These are phyloP conservation scores for Myanophis thanlyinensis DNA, from an alignment of 2,113 vertebrate genomes.

Conservation along the genomic window DNA sequence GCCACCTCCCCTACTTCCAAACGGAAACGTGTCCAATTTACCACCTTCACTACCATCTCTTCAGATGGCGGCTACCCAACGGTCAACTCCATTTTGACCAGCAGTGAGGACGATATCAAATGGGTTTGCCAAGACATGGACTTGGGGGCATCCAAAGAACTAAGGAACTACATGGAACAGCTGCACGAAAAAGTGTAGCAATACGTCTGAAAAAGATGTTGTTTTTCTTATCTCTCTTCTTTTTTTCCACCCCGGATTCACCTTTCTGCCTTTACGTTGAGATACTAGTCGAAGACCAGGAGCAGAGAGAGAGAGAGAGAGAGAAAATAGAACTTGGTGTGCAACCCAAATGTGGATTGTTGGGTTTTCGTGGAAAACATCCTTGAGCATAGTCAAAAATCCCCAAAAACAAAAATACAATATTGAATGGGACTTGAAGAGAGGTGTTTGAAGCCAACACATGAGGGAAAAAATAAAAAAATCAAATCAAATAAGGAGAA, in stretches of 20 bases:
- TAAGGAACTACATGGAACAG: slow-evolving; percentile 65
- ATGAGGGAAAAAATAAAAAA: slow-evolving; percentile 9
- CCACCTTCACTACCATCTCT: slow-evolving; percentile 83
- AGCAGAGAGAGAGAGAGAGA: background rate
- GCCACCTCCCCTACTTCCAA: slow-evolving; percentile 90
- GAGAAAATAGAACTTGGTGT: background rate
- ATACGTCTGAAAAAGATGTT: background rate
- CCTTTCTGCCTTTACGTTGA: slow-evolving; percentile 74
- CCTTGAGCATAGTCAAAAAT: slow-evolving; percentile 11
- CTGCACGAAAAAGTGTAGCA: slow-evolving; percentile 63
- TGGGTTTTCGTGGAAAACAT: slow-evolving; percentile 1
- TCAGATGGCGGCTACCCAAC: slow-evolving; percentile 72
- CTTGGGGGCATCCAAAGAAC: slow-evolving; percentile 72
- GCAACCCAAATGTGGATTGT: background rate
- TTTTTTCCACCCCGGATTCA: slow-evolving; percentile 51
- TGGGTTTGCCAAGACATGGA: slow-evolving; percentile 87
- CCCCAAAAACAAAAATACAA: background rate
- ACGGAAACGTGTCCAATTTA: slow-evolving; percentile 93
- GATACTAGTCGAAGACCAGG: slow-evolving; percentile 22
- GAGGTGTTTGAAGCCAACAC: slow-evolving; percentile 22
- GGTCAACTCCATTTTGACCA: slow-evolving; percentile 64
- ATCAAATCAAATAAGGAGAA: background rate
- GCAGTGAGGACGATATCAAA: slow-evolving; percentile 79
- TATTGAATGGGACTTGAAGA: background rate
- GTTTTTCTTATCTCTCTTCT: slow-evolving; percentile 13